Evolutionary conservation across 2,113 vertebrate species (phyloP).

Genomic region (Oncorhynchus clarkii): DNA sequence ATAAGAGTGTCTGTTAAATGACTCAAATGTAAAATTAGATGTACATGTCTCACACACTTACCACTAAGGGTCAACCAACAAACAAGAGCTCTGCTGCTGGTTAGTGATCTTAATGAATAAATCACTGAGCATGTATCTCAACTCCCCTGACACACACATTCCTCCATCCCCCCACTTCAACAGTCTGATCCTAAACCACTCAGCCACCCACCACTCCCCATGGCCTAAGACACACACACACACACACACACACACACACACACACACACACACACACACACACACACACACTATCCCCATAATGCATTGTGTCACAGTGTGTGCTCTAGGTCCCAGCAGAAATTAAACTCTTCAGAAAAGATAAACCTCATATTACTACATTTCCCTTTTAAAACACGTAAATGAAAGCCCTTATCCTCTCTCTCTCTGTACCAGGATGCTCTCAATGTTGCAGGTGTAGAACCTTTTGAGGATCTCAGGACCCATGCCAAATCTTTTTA

Average conservation of each 20-base stretch:
- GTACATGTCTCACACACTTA: slow-evolving; percentile 28
- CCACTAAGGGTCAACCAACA: slow-evolving; percentile 58
- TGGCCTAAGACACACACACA: slow-evolving; percentile 35
- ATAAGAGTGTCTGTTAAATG: too few species aligned
- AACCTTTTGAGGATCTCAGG: too few species aligned
- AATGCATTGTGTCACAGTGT: slow-evolving; percentile 76
- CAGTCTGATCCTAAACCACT: slow-evolving; percentile 3
- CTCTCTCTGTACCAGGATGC: too few species aligned
- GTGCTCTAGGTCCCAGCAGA: slow-evolving; percentile 81
- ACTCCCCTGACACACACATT: slow-evolving; percentile 20
- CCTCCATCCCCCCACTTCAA: slow-evolving; percentile 2
- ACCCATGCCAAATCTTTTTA: too few species aligned
- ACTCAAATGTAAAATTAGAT: too few species aligned
- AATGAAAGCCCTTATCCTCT: slow-evolving; percentile 88
- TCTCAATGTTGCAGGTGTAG: too few species aligned
- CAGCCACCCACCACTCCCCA: slow-evolving; percentile 36
- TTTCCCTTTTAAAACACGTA: slow-evolving; percentile 98
- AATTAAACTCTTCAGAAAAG: slow-evolving; percentile 95
- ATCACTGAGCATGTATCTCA: slow-evolving; percentile 67
- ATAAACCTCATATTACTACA: slow-evolving; percentile 99
- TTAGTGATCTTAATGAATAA: slow-evolving; percentile 86
- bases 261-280: too few species aligned
- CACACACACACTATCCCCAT: slow-evolving; percentile 24
- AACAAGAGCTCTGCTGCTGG: slow-evolving; percentile 75
- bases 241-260: slow-evolving; percentile 29